These are phyloP conservation scores for Cavia aperea DNA, from an alignment of 2,113 vertebrate genomes.

Conservation along the genomic window DNA sequence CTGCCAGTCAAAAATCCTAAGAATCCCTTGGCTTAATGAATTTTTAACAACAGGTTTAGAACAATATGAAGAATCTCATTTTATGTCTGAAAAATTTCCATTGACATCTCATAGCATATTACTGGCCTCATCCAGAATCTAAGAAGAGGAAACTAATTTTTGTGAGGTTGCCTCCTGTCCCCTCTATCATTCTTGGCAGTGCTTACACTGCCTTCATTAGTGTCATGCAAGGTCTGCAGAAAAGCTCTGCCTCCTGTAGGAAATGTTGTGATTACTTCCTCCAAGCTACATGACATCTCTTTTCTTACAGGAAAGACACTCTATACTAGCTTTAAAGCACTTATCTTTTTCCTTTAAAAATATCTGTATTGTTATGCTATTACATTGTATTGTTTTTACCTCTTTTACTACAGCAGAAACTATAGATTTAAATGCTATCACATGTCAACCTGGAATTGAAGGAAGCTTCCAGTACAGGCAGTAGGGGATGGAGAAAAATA, in stretches of 20 bases:
- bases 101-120: neutral
- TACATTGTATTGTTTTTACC: neutral
- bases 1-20: neutral
- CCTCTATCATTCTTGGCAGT: neutral
- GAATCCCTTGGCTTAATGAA: neutral
- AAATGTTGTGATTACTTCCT: neutral
- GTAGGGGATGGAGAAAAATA: neutral
- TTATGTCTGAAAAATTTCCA: neutral
- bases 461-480: neutral
- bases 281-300: neutral
- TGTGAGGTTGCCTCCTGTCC: too few relatives aligned
- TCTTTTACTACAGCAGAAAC: neutral
- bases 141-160: neutral
- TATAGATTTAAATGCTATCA: neutral
- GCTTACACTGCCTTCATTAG: neutral
- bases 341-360: neutral
- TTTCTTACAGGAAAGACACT: neutral
- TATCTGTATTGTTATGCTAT: neutral
- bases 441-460: neutral
- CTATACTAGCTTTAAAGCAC: neutral
- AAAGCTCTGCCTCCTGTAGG: neutral
- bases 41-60: neutral
- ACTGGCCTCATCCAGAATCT: neutral
- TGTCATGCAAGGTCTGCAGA: neutral
- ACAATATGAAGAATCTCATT: neutral